Evolutionary conservation across 2,797 vertebrate genomes (phyloP).

Genomic region (Pangasius djambal): DNA sequence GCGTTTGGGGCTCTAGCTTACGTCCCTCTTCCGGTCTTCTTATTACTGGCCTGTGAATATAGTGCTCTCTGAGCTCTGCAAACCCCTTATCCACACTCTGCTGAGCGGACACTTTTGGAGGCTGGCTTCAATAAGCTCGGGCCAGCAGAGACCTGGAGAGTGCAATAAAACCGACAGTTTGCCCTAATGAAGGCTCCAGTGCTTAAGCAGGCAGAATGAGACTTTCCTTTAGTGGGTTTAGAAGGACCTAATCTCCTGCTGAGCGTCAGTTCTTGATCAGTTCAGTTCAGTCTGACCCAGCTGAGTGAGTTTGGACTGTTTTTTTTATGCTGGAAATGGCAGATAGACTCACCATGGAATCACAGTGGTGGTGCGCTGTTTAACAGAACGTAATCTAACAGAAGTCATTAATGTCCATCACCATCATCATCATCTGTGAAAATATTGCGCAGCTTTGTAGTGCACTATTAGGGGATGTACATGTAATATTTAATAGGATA

Average conservation of each 20-base stretch:
- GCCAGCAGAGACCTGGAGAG: slow-evolving; percentile 14
- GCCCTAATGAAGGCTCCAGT: slow-evolving; percentile 39
- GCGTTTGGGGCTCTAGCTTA: slow-evolving; percentile 4
- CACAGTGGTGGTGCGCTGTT: background rate
- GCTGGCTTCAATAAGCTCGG: slow-evolving; percentile 34
- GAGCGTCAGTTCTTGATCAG: background rate
- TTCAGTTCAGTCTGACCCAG: slow-evolving; percentile 2
- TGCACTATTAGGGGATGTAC: background rate
- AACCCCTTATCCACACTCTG: slow-evolving; percentile 38
- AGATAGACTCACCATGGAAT: background rate
- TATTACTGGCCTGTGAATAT: slow-evolving; percentile 36
- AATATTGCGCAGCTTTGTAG: background rate
- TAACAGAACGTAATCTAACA: background rate
- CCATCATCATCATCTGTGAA: background rate
- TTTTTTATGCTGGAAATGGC: background rate
- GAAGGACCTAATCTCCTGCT: background rate
- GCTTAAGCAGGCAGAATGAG: slow-evolving; percentile 31
- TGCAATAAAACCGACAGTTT: slow-evolving; percentile 34
- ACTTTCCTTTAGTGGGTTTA: background rate
- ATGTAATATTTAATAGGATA: background rate
- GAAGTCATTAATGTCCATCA: background rate
- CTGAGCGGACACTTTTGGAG: slow-evolving; percentile 35
- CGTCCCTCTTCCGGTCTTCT: slow-evolving; percentile 28
- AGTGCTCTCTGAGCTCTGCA: slow-evolving; percentile 59
- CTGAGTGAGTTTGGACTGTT: background rate